Conservation (phyloP, 1,140 invertebrate species). For the Agrilus planipennis region DNA sequence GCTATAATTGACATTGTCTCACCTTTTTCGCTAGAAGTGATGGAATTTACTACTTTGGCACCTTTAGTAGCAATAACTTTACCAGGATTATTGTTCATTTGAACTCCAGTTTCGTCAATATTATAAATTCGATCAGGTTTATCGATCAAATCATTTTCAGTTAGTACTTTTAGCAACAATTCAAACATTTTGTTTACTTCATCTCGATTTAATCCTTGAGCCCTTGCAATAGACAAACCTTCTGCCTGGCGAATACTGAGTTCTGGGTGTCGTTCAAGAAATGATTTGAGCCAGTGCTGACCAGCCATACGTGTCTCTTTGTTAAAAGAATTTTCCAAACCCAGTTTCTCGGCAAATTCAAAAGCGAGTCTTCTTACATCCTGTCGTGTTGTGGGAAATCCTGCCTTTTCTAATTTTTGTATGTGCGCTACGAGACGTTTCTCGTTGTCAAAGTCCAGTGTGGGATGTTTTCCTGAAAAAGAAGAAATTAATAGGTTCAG, state of each 20-base stretch:
- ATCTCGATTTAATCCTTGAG: background rate
- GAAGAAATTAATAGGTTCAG: background rate
- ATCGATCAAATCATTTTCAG: background rate
- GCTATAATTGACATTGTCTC: conserved; percentile 27
- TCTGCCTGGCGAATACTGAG: conserved; percentile 16
- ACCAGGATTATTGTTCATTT: conserved; percentile 24
- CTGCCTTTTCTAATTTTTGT: conserved; percentile 16
- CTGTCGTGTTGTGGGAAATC: conserved; percentile 8
- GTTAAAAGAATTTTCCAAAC: conserved; percentile 14
- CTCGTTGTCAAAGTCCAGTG: conserved; percentile 19
- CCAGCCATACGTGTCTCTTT: conserved; percentile 15
- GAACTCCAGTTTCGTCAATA: conserved; percentile 27
- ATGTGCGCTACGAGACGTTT: conserved; percentile 25
- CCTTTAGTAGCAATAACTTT: conserved; percentile 1
- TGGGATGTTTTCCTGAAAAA: conserved; percentile 9
- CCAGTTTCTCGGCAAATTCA: conserved; percentile 15
- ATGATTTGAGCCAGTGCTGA: conserved; percentile 13
- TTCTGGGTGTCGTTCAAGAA: conserved; percentile 12
- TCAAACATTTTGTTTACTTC: conserved; percentile 2
- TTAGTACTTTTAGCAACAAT: background rate
- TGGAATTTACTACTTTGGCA: background rate
- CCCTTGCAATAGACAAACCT: background rate
- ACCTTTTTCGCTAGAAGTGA: conserved; percentile 22
- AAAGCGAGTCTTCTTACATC: conserved; percentile 12
- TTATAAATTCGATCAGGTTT: conserved; percentile 27